phyloP scores from a whole-genome alignment of 2,113 vertebrate species.

The Vidua chalybeata region DNA sequence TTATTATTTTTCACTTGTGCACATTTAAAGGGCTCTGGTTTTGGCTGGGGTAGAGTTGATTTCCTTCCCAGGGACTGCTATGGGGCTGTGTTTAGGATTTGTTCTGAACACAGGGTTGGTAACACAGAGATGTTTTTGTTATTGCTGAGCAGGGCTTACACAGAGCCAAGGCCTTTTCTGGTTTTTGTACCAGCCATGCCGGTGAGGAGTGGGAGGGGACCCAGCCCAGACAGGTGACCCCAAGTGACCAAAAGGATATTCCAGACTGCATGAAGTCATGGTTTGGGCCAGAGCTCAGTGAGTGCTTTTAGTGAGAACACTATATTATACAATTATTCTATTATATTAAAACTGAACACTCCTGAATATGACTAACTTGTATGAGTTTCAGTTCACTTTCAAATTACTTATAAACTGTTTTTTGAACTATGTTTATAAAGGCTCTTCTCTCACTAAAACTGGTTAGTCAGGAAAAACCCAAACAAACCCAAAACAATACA shows the following conservation, averaged over 20 bases:
- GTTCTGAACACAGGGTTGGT: neutral
- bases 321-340: neutral
- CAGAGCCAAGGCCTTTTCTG: neutral
- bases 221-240: neutral
- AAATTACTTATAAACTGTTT: neutral
- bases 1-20: neutral
- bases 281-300: neutral
- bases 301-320: neutral
- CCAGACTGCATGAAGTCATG: neutral
- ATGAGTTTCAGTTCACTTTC: neutral
- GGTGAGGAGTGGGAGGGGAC: neutral
- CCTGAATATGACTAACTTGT: neutral
- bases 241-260: neutral
- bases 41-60: neutral
- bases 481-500: neutral
- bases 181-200: fast-evolving
- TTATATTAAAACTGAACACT: neutral
- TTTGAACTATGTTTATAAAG: neutral
- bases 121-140: neutral
- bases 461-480: fast-evolving
- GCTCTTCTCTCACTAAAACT: neutral
- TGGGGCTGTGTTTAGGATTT: neutral
- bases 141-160: neutral
- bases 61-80: fast-evolving
- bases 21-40: neutral